phyloP scores from a whole-genome alignment of 2,888 invertebrate species.

The Brenthis hecate region DNA sequence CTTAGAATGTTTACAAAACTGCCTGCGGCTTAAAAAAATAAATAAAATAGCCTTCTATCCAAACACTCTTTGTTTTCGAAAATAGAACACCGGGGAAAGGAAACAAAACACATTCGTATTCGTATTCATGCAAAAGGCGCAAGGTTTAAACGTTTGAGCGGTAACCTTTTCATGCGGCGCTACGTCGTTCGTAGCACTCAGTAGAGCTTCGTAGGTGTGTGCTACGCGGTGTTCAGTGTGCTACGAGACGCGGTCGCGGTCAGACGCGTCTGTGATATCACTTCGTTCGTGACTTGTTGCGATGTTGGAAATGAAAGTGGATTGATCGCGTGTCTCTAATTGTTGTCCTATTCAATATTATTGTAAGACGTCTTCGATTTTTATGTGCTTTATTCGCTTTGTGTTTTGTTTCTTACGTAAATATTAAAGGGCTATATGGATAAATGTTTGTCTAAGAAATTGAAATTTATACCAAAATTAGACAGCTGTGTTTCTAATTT shows the following conservation, averaged over 20 bases:
- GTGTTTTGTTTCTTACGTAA: conserved; percentile 5
- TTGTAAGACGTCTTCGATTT: not conserved
- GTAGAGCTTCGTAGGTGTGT: conserved; percentile 56
- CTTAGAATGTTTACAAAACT: not conserved
- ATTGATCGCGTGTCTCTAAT: conserved; percentile 26
- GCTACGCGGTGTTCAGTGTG: conserved; percentile 60
- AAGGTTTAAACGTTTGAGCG: conserved; percentile 70
- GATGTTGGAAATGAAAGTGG: conserved; percentile 42
- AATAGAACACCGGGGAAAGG: conserved; percentile 63
- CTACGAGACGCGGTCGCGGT: conserved; percentile 58
- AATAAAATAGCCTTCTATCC: conserved; percentile 46
- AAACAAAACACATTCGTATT: conserved; percentile 71
- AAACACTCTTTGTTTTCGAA: conserved; percentile 67
- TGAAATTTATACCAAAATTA: too few relatives aligned
- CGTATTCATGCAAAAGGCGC: conserved; percentile 73
- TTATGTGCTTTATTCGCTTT: not conserved
- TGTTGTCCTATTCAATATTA: not conserved
- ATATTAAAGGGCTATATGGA: not conserved
- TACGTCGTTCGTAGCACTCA: conserved; percentile 42
- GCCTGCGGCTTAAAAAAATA: conserved; percentile 38
- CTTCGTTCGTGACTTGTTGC: conserved; percentile 48
- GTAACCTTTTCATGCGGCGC: conserved; percentile 71
- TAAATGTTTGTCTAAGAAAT: too few relatives aligned
- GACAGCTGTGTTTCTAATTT: too few relatives aligned
- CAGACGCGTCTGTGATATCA: conserved; percentile 46